phyloP scores from a whole-genome alignment of 2,797 vertebrate genomes.

The Alauda arvensis region DNA sequence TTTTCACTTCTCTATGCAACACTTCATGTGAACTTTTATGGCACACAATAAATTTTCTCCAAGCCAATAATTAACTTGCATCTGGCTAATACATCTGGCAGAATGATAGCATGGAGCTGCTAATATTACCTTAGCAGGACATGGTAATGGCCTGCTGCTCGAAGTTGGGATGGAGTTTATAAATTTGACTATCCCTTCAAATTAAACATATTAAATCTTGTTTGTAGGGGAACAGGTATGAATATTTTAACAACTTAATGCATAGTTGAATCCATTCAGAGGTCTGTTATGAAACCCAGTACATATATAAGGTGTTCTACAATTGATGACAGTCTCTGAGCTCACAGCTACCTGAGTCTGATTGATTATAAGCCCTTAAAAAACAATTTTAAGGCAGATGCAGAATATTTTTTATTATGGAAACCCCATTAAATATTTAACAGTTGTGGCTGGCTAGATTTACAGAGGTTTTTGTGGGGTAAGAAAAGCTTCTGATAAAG shows the following conservation, averaged over 20 bases:
- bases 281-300: neutral
- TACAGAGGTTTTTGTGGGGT: neutral
- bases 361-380: neutral
- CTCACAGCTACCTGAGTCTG: neutral
- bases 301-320: neutral
- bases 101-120: neutral
- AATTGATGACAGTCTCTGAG: neutral
- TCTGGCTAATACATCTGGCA: conserved; percentile 26
- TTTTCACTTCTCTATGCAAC: neutral
- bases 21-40: conserved; percentile 4
- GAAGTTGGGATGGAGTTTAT: conserved; percentile 1
- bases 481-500: neutral
- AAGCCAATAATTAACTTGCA: conserved; percentile 54
- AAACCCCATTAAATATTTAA: conserved; percentile 16
- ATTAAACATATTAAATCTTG: conserved; percentile 26
- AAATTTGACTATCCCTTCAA: conserved; percentile 1
- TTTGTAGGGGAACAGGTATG: conserved; percentile 21
- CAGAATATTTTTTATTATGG: neutral
- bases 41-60: conserved; percentile 23
- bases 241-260: conserved; percentile 49
- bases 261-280: neutral
- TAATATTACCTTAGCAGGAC: neutral
- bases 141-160: conserved; percentile 15
- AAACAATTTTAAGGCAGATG: neutral
- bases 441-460: conserved; percentile 1